Conservation (phyloP, 2,113 vertebrate species). For the Gymnarchus niloticus region DNA sequence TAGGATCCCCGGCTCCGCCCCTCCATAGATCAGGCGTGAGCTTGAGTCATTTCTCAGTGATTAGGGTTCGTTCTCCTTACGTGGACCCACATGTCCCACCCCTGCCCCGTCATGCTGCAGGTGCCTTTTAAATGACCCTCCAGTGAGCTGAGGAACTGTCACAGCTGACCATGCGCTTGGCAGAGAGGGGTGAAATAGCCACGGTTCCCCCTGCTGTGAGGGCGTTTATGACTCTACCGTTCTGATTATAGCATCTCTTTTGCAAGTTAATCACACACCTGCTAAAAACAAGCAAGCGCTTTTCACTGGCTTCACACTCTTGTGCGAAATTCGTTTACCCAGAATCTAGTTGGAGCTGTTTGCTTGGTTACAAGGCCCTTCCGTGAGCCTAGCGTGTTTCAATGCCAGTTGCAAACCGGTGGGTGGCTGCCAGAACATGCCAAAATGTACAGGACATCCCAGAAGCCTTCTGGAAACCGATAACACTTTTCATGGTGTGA, state of each 20-base stretch:
- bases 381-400: not conserved
- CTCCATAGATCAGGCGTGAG: not conserved
- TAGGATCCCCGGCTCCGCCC: not conserved
- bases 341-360: not conserved
- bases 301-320: not conserved
- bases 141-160: no score
- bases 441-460: not conserved
- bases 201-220: no score
- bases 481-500: no score
- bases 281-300: not conserved
- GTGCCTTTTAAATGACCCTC: no score
- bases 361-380: not conserved
- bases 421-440: not conserved
- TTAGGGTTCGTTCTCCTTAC: no score
- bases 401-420: not conserved
- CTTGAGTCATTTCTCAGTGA: not conserved
- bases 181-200: no score
- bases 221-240: not conserved
- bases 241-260: not conserved
- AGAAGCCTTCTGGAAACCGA: no score
- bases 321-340: not conserved
- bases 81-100: no score
- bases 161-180: no score
- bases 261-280: not conserved
- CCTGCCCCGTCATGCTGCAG: no score